phyloP scores from a whole-genome alignment of 1,140 invertebrate species.

The Macrocentrus cingulum region DNA sequence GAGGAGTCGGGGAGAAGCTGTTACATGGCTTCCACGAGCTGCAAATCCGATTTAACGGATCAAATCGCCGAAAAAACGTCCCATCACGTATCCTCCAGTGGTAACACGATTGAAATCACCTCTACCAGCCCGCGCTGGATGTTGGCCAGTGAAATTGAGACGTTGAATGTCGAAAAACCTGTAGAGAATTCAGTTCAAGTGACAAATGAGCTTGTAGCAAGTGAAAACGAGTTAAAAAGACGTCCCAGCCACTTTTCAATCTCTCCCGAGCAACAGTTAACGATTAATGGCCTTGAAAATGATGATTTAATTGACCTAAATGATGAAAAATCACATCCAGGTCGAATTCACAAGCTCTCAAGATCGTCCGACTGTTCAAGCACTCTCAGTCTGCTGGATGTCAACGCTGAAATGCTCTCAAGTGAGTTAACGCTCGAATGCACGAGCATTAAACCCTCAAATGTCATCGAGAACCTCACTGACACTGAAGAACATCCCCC shows the following conservation, averaged over 20 bases:
- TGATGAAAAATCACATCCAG: neutral
- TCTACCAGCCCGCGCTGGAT: no score
- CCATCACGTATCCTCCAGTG: no score
- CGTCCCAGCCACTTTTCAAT: slow-evolving; percentile 32
- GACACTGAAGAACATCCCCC: no score
- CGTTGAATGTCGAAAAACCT: neutral
- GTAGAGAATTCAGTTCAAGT: neutral
- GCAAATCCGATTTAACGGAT: no score
- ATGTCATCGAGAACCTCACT: no score
- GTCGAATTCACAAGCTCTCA: no score
- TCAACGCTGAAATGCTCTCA: neutral
- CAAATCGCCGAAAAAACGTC: no score
- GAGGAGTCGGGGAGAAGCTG: no score
- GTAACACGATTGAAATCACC: no score
- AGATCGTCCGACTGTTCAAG: no score
- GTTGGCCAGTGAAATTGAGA: neutral
- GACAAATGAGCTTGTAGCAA: neutral
- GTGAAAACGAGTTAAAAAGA: slow-evolving; percentile 25
- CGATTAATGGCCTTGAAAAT: neutral
- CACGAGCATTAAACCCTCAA: no score
- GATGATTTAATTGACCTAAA: slow-evolving; percentile 1
- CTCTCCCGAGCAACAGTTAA: neutral
- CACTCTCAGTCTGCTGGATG: neutral
- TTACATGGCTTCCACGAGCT: no score
- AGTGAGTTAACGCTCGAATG: neutral